Evolutionary conservation across 1,140 invertebrate genomes (phyloP), one percentile per base, ranked within the genome.

Genomic region (Drosophila bifasciata): DNA sequence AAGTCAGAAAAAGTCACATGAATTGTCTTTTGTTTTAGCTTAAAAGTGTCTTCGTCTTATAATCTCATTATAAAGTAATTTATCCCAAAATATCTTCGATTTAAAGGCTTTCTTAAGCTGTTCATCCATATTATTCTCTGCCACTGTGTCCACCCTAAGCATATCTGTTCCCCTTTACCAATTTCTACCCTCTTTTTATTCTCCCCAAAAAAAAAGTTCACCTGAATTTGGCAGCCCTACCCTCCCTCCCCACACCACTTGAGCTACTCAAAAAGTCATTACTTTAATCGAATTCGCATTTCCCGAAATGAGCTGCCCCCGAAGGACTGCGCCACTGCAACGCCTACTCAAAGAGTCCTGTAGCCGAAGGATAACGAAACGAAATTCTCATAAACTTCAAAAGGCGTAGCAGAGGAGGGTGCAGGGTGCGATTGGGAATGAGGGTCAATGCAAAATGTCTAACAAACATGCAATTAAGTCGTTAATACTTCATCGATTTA

Each of bases 391-490:
- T 75, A 70, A 84, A 79, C 60, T 68, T 85, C 68, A 68, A 73
- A 67, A 51, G 50, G 43, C 46, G 55, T 21, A 43, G 49, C 44
- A 59, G 9, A 40, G 9, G 52, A 11, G 19, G 11, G 9, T 3
- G 28, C 9, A 32, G 28, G 28, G 28, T 8, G 28, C 3, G 28
- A 16, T 9, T 9, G 16, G 17, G 28, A 16, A 56, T 8, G 63
- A 15, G 55, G 39, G 52, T 44, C 25, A 59, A 25, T 41, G 40
- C 76, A 72, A 83, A 88, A 88, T 88, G 83, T 88, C 71, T 71
- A 71, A 83, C 84, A 88, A 88, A 88, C 83, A 88, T 88, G 83
- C 83, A 88, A 88, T 88, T 88, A 88, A 88, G 83, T 88, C 83
- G 83, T 88, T 88, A 88, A 88, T 88, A 88, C 83, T 88, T 88